A percentile compares a stretch with the other conserved stretches of the same genome.
Conservation (phyloP, 2,113 vertebrate genomes). For the human (Homo sapiens) region GRCh38 chr16:82290501-82291000, state of each 20-base stretch:
- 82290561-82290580: neutral
- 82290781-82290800: neutral
- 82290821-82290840: neutral
- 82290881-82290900: too few species aligned
- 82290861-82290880: too few species aligned
- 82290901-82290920: too few species aligned
- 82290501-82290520: neutral
- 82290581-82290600: neutral
- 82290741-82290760: neutral
- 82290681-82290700: neutral
- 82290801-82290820: neutral
- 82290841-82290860: too few species aligned
- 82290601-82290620: neutral
- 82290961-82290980: too few species aligned
- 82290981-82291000: too few species aligned
- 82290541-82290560: neutral
- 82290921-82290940: too few species aligned
- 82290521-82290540: neutral
- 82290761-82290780: neutral
- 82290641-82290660: neutral
- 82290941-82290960: too few species aligned
- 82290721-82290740: neutral
- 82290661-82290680: neutral
- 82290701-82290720: neutral
- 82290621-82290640: neutral